Evolutionary conservation across 1,140 invertebrate species (phyloP).

Genomic region (Diorhabda sublineata): DNA sequence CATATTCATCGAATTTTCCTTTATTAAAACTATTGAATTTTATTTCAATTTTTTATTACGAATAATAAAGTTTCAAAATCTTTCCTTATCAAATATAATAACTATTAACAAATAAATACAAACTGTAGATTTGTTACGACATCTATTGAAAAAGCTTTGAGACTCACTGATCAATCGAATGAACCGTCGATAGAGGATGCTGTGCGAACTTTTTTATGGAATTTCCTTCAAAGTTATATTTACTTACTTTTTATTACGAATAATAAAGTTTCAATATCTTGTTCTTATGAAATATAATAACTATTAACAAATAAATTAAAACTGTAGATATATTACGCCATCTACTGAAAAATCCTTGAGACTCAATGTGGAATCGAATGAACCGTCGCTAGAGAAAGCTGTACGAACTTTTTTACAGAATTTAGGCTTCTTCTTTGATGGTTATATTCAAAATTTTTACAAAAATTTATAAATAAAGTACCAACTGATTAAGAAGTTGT

Average conservation of each 20-base stretch:
- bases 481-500: too few species aligned
- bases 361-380: background rate
- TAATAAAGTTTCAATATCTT: background rate
- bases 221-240: background rate
- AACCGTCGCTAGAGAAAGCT: background rate
- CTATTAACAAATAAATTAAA: background rate
- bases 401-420: background rate
- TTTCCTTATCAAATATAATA: background rate
- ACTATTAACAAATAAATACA: background rate
- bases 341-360: background rate
- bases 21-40: conserved; percentile 1
- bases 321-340: background rate
- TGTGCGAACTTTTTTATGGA: background rate
- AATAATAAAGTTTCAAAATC: background rate
- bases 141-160: background rate
- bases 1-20: background rate
- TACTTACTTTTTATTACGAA: background rate
- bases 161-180: background rate
- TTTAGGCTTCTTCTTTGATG: background rate
- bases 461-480: too few species aligned
- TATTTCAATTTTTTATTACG: background rate
- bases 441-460: too few species aligned
- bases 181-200: background rate
- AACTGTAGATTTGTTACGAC: background rate
- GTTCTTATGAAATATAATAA: background rate